Base-by-base conservation (phyloP, 2,888 invertebrate genomes). In the Melangyna quadrimaculata region DNA sequence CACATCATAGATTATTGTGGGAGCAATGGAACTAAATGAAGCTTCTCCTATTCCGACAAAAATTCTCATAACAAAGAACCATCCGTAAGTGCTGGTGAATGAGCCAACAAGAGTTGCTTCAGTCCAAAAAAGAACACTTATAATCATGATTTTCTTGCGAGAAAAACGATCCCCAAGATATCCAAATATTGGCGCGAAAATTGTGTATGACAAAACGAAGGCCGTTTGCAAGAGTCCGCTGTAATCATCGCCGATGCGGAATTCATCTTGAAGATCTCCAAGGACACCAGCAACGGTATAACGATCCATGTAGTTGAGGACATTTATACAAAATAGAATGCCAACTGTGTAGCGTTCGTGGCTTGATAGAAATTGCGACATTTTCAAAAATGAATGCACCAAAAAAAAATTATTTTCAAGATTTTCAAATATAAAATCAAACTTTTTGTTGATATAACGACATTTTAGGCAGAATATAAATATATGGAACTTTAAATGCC, bases 251-350 rank as follows among this genome's bases (percentile, higher is more conserved):
- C 73, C 77, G 7, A 86, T 69, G 0, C n/a, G 8, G 8, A 86
- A 78, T 3, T 78, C 77, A 0, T 27, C 24, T 45, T 77, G 19
- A 0, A 86, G 29, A 1, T 79, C 70, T 5, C 7, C 12, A 10
- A 81, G 81, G 2, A 86, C 24, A 8, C 69, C 81, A 43, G 86
- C 86, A 2, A 86, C 48, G 3, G 32, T 51, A 14, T 63, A 86
- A 4, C 86, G 80, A 17, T 86, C 86, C 72, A 81, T 73, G 14
- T 86, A 86, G 35, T 81, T 81, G 12, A 81, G 14, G 0, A 81
- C 12, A 40, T 86, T 86, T 14, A 71, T 3, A 3, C 57, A 78
- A 48, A 80, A 69, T 0, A 86, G 63, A 4, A 51, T 4, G n/a
- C 0, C 12, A 43, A 86, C 51, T 9, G 81, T 86, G 29, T 70